A percentile compares a stretch with the other conserved stretches of the same genome.
Conservation (phyloP, 2,113 vertebrate genomes). For the rabbit (Oryctolagus cuniculus) region DNA sequence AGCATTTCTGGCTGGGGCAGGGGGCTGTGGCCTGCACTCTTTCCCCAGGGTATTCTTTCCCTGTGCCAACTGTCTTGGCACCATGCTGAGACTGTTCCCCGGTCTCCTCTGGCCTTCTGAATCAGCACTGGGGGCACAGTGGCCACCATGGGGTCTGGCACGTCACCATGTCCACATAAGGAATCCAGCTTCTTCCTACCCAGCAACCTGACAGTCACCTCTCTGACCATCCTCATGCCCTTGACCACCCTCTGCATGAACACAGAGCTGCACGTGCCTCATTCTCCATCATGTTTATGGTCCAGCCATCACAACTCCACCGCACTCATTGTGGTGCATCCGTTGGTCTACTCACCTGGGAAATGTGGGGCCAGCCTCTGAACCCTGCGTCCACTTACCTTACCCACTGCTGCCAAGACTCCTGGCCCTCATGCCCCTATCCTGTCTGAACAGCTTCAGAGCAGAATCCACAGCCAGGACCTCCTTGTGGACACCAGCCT, state of each 20-base stretch:
- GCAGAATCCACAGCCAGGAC: constrained; percentile 76
- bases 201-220: constrained; percentile 85
- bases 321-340: constrained; percentile 94
- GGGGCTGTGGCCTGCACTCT: too few relatives aligned
- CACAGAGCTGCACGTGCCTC: constrained; percentile 91
- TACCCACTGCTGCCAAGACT: constrained; percentile 92
- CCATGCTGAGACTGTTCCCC: too few relatives aligned
- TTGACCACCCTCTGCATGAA: constrained; percentile 79
- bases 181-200: constrained; percentile 78
- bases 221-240: constrained; percentile 84
- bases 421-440: constrained; percentile 91
- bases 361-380: constrained; percentile 90
- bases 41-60: too few relatives aligned
- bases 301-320: constrained; percentile 97
- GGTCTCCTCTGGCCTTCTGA: too few relatives aligned
- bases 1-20: too few relatives aligned
- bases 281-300: constrained; percentile 97
- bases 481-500: constrained; percentile 61
- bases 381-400: constrained; percentile 93
- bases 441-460: constrained; percentile 90
- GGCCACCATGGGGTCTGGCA: too few relatives aligned
- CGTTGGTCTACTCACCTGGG: constrained; percentile 95
- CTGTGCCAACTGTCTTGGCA: too few relatives aligned
- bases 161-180: too few relatives aligned
- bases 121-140: too few relatives aligned